Conservation (phyloP, 2,113 vertebrate genomes). For the Athene noctua region DNA sequence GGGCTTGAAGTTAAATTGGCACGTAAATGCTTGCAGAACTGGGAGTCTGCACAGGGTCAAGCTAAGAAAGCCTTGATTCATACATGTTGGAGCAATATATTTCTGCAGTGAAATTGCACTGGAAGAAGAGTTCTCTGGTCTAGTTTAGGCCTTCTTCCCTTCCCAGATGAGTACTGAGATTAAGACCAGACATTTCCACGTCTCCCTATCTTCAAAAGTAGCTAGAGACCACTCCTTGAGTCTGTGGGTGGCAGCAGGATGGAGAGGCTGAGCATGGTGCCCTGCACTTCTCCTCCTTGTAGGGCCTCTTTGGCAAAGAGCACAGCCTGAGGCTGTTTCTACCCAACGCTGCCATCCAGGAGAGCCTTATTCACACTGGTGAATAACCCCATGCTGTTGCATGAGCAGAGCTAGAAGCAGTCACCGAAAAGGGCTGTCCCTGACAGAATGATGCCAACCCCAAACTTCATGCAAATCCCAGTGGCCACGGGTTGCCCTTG, state of each 20-base stretch:
- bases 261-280: neutral
- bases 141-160: neutral
- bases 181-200: neutral
- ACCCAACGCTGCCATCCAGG: neutral
- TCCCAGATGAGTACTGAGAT: neutral
- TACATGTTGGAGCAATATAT: neutral
- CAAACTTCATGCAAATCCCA: neutral
- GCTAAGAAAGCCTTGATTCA: neutral
- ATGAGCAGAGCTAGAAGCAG: neutral
- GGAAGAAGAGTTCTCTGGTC: neutral
- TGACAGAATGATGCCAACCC: neutral
- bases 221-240: neutral
- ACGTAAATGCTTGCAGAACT: neutral
- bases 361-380: neutral
- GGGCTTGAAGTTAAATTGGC: slow-evolving; percentile 1
- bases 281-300: neutral
- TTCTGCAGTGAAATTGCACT: neutral
- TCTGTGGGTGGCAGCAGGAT: neutral
- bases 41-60: neutral
- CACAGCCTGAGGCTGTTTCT: neutral
- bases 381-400: neutral
- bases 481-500: neutral
- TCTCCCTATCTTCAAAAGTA: neutral
- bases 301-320: neutral
- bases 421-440: neutral